Percentiles rank a stretch among this genome's conserved stretches.
phyloP scores from a whole-genome alignment of 2,888 invertebrate genomes.

The Leptopilina syphax region DNA sequence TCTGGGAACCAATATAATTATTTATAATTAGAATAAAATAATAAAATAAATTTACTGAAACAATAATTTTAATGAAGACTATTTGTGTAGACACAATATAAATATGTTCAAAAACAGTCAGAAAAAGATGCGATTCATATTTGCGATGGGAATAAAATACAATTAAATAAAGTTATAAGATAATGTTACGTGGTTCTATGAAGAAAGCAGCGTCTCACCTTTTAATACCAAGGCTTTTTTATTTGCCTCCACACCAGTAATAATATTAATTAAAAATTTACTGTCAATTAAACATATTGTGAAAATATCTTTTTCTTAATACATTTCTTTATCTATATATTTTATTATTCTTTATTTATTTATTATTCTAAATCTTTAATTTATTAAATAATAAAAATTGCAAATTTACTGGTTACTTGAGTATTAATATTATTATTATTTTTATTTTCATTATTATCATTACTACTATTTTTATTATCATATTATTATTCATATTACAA shows the following conservation, averaged over 20 bases:
- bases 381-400: no score
- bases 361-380: no score
- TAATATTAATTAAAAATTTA: constrained; percentile 5
- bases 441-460: no score
- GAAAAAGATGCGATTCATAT: constrained; percentile 17
- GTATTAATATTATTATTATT: no score
- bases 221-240: constrained; percentile 14
- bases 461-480: no score
- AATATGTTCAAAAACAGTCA: not conserved
- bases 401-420: no score
- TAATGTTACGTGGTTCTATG: constrained; percentile 11
- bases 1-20: no score
- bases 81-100: not conserved
- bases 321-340: no score
- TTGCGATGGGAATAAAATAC: constrained; percentile 13
- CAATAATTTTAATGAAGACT: not conserved
- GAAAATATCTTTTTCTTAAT: not conserved
- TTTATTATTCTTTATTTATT: no score
- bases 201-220: constrained; percentile 6
- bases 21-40: no score
- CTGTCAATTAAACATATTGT: not conserved
- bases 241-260: not conserved
- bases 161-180: not conserved
- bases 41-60: not conserved
- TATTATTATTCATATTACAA: no score